Percentiles rank a stretch among this genome's conserved stretches.
Evolutionary conservation across 1,140 invertebrate genomes (phyloP).

Genomic region (Chironomus striatipennis): DNA sequence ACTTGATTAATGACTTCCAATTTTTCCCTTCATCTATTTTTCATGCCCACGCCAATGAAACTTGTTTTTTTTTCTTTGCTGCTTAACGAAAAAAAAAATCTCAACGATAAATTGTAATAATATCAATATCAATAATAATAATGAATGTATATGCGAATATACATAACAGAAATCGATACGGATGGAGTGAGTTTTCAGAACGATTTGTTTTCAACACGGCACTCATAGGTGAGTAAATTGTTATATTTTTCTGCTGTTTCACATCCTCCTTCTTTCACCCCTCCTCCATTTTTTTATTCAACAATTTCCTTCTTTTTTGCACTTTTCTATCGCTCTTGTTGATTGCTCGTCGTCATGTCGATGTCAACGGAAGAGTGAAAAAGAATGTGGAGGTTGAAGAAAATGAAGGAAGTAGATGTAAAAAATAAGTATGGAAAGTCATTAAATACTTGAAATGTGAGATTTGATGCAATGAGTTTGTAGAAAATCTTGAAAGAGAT

Average conservation of each 20-base stretch:
- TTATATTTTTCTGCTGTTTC: too few relatives aligned
- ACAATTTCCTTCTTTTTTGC: background rate
- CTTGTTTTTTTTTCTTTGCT: background rate
- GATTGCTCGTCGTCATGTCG: background rate
- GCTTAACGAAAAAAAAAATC: background rate
- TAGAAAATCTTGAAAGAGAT: too few relatives aligned
- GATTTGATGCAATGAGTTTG: too few relatives aligned
- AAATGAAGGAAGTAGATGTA: too few relatives aligned
- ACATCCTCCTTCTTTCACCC: too few relatives aligned
- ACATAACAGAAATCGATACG: slow-evolving; percentile 42
- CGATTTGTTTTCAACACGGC: slow-evolving; percentile 41
- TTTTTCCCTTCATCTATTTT: background rate
- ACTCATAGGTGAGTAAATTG: slow-evolving; percentile 32
- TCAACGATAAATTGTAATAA: too few relatives aligned
- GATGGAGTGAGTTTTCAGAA: slow-evolving; percentile 44
- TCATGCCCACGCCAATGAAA: too few relatives aligned
- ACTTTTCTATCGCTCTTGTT: background rate
- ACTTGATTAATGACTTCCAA: slow-evolving; percentile 16
- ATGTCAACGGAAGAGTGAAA: background rate
- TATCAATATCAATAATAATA: slow-evolving; percentile 17
- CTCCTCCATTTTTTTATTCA: background rate
- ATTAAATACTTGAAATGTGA: too few relatives aligned
- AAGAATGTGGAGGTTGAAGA: background rate
- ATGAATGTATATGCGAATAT: too few relatives aligned
- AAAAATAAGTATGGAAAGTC: too few relatives aligned